Conservation (phyloP, 2,113 vertebrate species). For the Perognathus longimembris region DNA sequence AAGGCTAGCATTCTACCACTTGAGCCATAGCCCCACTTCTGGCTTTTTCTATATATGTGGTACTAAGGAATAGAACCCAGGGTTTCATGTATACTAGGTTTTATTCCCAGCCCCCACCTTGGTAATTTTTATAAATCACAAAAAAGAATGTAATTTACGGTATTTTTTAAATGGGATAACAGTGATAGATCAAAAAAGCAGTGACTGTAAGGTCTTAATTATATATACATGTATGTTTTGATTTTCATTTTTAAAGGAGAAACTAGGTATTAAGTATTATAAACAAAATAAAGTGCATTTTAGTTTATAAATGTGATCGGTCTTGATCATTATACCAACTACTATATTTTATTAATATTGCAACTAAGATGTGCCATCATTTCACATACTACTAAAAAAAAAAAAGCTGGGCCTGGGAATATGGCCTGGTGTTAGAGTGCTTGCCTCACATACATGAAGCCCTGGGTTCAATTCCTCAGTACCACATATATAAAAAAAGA, state of each 20-base stretch:
- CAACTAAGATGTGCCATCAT: background rate
- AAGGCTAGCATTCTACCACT: too few relatives aligned
- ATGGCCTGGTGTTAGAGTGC: too few relatives aligned
- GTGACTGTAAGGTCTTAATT: background rate
- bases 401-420: too few relatives aligned
- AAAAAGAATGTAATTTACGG: background rate
- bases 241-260: background rate
- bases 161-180: background rate
- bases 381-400: conserved; percentile 35
- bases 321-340: background rate
- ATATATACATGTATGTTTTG: background rate
- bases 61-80: too few relatives aligned
- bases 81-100: too few relatives aligned
- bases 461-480: too few relatives aligned
- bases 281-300: conserved; percentile 26
- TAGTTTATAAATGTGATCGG: background rate
- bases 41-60: too few relatives aligned
- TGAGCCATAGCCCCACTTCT: too few relatives aligned
- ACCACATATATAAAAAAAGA: too few relatives aligned
- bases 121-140: background rate
- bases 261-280: background rate
- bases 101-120: too few relatives aligned
- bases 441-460: too few relatives aligned
- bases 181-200: background rate
- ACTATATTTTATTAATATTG: background rate